Percentiles rank a stretch among this genome's conserved stretches.
These are phyloP conservation scores for Trachymyrmex cornetzi DNA, from an alignment of 1,140 invertebrate genomes.

Conservation along the genomic window DNA sequence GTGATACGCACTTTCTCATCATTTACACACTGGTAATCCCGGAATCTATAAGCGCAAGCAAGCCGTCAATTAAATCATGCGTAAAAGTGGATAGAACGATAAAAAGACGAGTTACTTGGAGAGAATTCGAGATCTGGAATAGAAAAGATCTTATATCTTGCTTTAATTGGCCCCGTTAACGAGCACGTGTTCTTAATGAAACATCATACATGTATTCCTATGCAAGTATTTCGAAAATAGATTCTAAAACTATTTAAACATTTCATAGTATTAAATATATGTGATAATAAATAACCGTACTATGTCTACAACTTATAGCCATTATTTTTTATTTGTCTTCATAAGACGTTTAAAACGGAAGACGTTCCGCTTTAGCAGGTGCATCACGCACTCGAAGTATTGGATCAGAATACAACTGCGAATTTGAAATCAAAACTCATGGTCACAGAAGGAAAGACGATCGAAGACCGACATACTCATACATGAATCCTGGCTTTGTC, in stretches of 20 bases:
- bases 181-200: background rate
- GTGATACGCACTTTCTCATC: conserved; percentile 45
- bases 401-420: conserved; percentile 51
- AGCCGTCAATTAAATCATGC: conserved; percentile 39
- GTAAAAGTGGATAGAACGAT: conserved; percentile 30
- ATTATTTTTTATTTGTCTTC: background rate
- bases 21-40: conserved; percentile 44
- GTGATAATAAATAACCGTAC: background rate
- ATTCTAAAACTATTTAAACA: too few relatives aligned
- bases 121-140: conserved; percentile 16
- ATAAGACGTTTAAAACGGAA: background rate
- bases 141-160: conserved; percentile 4
- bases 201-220: background rate
- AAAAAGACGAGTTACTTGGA: conserved; percentile 9
- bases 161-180: conserved; percentile 36
- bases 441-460: background rate
- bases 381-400: conserved; percentile 36
- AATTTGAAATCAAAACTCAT: conserved; percentile 48
- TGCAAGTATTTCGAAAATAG: conserved; percentile 1
- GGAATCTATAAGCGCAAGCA: conserved; percentile 29
- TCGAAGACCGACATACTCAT: conserved; percentile 32
- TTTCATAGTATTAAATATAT: background rate
- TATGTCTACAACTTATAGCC: background rate
- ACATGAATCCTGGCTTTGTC: background rate
- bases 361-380: conserved; percentile 16